Percentiles rank a stretch among this genome's conserved stretches.
These are phyloP conservation scores for Aphelenchoides bicaudatus DNA, from an alignment of 2,888 invertebrate species.

Conservation along the genomic window DNA sequence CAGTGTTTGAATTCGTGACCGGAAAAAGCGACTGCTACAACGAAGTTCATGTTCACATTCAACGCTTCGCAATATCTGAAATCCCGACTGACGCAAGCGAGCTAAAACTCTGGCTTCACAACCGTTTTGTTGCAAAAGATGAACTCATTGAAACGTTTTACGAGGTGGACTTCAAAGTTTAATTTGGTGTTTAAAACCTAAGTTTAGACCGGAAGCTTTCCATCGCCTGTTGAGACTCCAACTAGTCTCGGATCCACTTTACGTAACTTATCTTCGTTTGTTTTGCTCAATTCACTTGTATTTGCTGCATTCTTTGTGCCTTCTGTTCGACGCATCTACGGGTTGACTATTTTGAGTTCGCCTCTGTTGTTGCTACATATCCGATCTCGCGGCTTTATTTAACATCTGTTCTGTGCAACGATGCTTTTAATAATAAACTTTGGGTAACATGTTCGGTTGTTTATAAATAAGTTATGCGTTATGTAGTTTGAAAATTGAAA, in stretches of 20 bases:
- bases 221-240: conserved; percentile 18
- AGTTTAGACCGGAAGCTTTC: conserved; percentile 19
- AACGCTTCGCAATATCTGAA: conserved; percentile 24
- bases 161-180: too few species aligned
- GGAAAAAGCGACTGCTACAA: conserved; percentile 26
- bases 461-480: too few species aligned
- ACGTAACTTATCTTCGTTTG: background rate
- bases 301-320: conserved; percentile 13
- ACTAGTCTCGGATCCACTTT: background rate
- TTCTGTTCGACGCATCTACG: conserved; percentile 1
- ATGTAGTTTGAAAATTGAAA: too few species aligned
- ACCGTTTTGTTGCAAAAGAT: conserved; percentile 45
- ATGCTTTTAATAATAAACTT: too few species aligned
- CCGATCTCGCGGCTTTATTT: conserved; percentile 5
- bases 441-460: too few species aligned
- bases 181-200: conserved; percentile 24
- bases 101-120: conserved; percentile 41
- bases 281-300: background rate
- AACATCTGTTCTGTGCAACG: too few species aligned
- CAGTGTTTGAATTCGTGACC: conserved; percentile 55
- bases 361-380: conserved; percentile 13
- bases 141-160: background rate
- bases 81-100: conserved; percentile 36
- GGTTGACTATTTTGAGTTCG: background rate
- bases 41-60: conserved; percentile 32